Evolutionary conservation across 2,797 vertebrate genomes (phyloP), one percentile per base, ranked within the genome.

Genomic region (Champsocephalus esox): DNA sequence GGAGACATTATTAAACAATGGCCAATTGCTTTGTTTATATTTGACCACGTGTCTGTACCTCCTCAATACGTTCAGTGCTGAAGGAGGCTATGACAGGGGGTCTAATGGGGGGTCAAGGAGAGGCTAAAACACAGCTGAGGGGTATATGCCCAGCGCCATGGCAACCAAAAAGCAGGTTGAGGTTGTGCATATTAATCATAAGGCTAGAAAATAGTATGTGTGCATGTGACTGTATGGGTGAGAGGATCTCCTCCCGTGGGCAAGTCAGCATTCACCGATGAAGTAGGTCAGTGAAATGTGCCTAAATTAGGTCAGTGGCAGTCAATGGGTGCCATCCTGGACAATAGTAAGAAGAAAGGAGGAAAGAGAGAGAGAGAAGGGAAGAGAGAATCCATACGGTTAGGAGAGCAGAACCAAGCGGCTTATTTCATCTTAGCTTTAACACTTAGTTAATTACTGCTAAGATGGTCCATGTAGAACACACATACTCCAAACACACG

Each of bases 211-310:
- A 74, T 17, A 80, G 78, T 80, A 64, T 71, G 70, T 80, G 77
- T 81, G 77, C 34, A 44, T 78, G 65, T 8, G 44, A n/a, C 73
- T 12, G 58, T 5, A 28, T 38, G 34, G 1, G 45, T 4, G 81
- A 79, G 77, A 87, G 82, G 88, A 85, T 88, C 83, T 74, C 87
- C 87, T 90, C 86, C 90, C 68, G 74, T 89, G 90, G 90, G 89
- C 85, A 87, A 93, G 87, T 89, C 91, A 89, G 89, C 89, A 90
- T 89, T 90, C 91, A 89, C 87, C 90, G 90, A 89, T 92, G 84
- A 93, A 93, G 87, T 93, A 92, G 93, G 93, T 92, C 93, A 94
- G 83, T 84, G 86, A 94, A 91, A 93, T 92, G 89, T 91, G 87
- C 84, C 92, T 89, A 93, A 94, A 94, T 93, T 92, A 94, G 92